Evolutionary conservation across 2,888 invertebrate genomes (phyloP).

Genomic region (Leptinotarsa peninsularis): DNA sequence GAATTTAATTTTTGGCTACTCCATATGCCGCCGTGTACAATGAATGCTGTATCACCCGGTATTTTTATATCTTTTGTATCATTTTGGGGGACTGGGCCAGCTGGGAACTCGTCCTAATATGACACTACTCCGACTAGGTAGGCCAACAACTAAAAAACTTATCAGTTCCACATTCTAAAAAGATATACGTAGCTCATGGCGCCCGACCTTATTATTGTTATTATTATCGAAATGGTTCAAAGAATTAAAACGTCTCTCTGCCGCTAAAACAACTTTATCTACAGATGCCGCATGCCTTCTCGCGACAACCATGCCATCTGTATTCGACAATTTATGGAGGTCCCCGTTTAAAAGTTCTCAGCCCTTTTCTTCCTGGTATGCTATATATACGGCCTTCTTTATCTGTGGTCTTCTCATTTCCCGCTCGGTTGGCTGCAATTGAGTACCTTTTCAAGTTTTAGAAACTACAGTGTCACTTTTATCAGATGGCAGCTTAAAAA

Average conservation of each 20-base stretch:
- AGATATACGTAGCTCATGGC: background rate
- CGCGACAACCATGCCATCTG: constrained; percentile 64
- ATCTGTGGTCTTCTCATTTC: constrained; percentile 66
- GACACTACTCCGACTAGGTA: background rate
- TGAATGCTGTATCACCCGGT: too few relatives aligned
- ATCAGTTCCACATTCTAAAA: background rate
- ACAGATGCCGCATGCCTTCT: constrained; percentile 62
- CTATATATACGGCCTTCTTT: constrained; percentile 53
- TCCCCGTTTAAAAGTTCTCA: constrained; percentile 64
- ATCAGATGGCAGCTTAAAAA: constrained; percentile 63
- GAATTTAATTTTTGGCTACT: too few relatives aligned
- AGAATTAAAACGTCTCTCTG: constrained; percentile 64
- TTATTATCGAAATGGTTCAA: constrained; percentile 54
- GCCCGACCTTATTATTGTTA: constrained; percentile 14
- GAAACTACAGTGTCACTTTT: constrained; percentile 66
- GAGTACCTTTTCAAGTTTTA: constrained; percentile 66
- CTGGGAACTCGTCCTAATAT: too few relatives aligned
- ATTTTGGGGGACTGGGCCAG: too few relatives aligned
- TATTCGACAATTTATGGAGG: constrained; percentile 64
- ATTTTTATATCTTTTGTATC: too few relatives aligned
- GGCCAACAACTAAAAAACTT: background rate
- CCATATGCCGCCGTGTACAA: too few relatives aligned
- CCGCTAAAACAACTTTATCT: constrained; percentile 64
- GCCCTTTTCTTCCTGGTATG: constrained; percentile 56
- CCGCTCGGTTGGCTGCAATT: constrained; percentile 65